Conservation (phyloP, 2,888 invertebrate species). For the Drosophila anomelani region DNA sequence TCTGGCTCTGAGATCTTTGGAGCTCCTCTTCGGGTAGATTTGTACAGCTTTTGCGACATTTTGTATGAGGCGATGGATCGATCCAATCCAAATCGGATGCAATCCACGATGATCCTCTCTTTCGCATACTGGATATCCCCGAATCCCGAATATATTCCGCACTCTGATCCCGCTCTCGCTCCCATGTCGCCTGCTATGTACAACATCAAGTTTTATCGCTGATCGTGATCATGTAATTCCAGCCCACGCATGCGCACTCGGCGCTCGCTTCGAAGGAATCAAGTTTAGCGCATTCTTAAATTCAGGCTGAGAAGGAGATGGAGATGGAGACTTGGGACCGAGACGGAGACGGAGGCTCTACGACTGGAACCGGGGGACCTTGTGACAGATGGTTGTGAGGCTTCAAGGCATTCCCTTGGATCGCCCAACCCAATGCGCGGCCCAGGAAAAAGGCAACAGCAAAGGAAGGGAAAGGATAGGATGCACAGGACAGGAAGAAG, state of each 20-base stretch:
- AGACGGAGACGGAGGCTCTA: constrained; percentile 54
- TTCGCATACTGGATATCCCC: constrained; percentile 16
- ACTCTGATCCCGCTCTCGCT: constrained; percentile 18
- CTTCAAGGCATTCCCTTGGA: constrained; percentile 74
- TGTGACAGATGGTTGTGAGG: constrained; percentile 78
- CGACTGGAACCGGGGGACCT: constrained; percentile 49
- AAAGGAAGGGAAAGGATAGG: constrained; percentile 26
- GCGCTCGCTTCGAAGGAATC: constrained; percentile 71
- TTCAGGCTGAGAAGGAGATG: constrained; percentile 40
- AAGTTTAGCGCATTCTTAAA: constrained; percentile 79
- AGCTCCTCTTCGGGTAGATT: constrained; percentile 35
- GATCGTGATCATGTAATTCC: constrained; percentile 85
- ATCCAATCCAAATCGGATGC: constrained; percentile 16
- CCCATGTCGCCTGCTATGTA: constrained; percentile 69
- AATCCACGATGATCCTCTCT: constrained; percentile 11
- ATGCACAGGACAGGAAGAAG: constrained; percentile 13
- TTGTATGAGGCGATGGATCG: constrained; percentile 54
- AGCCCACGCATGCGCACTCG: constrained; percentile 83
- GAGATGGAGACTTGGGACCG: constrained; percentile 1
- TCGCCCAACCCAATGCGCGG: constrained; percentile 36
- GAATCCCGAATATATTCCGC: constrained; percentile 7
- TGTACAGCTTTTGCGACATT: constrained; percentile 66
- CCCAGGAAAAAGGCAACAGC: constrained; percentile 29
- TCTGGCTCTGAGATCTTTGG: constrained; percentile 1
- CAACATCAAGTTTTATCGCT: constrained; percentile 83